Evolutionary conservation across 2,113 vertebrate genomes (phyloP).

Genomic region (Syngnathoides biaculeatus): DNA sequence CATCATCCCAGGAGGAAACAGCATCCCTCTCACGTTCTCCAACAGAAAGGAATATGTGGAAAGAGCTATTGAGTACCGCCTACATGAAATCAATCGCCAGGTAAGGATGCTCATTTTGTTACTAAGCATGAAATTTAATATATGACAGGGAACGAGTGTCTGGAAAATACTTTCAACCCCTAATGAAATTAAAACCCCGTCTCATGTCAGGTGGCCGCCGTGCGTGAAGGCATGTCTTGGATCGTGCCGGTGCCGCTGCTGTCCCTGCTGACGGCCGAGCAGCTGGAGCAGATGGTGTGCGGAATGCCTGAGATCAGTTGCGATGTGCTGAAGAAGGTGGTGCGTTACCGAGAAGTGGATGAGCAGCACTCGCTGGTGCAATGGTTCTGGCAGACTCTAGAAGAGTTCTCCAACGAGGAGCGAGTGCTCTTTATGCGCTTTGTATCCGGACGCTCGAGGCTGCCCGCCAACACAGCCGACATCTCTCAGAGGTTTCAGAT

Average conservation of each 20-base stretch:
- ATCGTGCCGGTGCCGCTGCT: constrained; percentile 79
- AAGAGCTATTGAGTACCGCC: constrained; percentile 72
- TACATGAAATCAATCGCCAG: constrained; percentile 78
- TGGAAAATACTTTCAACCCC: background rate
- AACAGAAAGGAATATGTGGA: constrained; percentile 81
- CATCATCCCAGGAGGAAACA: constrained; percentile 76
- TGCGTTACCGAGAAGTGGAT: constrained; percentile 78
- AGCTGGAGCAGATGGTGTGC: constrained; percentile 82
- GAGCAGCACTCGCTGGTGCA: constrained; percentile 77
- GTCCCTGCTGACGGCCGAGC: constrained; percentile 77
- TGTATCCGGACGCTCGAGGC: constrained; percentile 76
- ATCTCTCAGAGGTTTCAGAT: constrained; percentile 81
- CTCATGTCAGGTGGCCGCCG: constrained; percentile 71
- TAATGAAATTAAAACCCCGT: background rate
- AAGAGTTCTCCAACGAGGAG: constrained; percentile 82
- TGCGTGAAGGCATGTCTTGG: constrained; percentile 80
- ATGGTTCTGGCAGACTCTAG: constrained; percentile 82
- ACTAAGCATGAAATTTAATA: background rate
- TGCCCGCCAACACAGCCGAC: constrained; percentile 80
- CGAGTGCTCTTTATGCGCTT: constrained; percentile 81
- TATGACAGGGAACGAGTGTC: background rate
- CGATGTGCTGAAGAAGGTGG: constrained; percentile 79
- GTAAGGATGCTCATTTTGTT: constrained; percentile 11
- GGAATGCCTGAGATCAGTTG: constrained; percentile 80
- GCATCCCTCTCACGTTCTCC: constrained; percentile 76